Conservation (phyloP, 2,797 vertebrate genomes). For the Coregonus suidteri region DNA sequence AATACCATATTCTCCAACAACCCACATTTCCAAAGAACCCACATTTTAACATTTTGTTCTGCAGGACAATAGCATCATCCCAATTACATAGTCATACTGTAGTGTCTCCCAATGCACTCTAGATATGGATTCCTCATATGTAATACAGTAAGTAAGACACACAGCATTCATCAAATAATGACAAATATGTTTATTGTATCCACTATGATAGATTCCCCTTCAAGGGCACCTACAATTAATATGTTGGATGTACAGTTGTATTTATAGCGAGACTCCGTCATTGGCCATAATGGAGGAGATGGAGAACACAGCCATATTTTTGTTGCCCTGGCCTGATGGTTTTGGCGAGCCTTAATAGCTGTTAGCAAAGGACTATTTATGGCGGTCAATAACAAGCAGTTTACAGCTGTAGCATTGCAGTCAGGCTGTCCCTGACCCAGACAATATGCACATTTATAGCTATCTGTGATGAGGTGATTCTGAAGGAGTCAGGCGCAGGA, state of each 20-base stretch:
- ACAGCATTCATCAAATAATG: too few relatives aligned
- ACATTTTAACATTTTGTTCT: too few relatives aligned
- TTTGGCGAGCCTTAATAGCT: slow-evolving; percentile 18
- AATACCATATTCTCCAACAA: too few relatives aligned
- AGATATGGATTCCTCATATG: too few relatives aligned
- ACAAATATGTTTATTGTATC: not conserved
- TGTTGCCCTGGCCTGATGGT: not conserved
- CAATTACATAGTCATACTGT: too few relatives aligned
- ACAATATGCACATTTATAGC: slow-evolving; percentile 7
- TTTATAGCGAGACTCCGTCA: not conserved
- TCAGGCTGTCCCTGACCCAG: slow-evolving; percentile 30
- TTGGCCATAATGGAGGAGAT: not conserved
- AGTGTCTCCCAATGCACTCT: too few relatives aligned
- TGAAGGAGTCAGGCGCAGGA: too few relatives aligned
- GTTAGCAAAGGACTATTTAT: slow-evolving; percentile 25
- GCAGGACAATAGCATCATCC: too few relatives aligned
- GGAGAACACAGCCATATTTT: slow-evolving; percentile 3
- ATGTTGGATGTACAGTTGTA: not conserved
- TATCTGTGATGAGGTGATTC: not conserved
- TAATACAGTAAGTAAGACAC: too few relatives aligned
- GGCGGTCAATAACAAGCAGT: slow-evolving; percentile 29
- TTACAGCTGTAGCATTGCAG: slow-evolving; percentile 11
- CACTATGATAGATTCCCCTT: not conserved
- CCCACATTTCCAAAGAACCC: not conserved
- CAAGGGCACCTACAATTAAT: not conserved